Base-by-base conservation (phyloP, 2,797 vertebrate genomes). In the Hyperoplus lanceolatus region DNA sequence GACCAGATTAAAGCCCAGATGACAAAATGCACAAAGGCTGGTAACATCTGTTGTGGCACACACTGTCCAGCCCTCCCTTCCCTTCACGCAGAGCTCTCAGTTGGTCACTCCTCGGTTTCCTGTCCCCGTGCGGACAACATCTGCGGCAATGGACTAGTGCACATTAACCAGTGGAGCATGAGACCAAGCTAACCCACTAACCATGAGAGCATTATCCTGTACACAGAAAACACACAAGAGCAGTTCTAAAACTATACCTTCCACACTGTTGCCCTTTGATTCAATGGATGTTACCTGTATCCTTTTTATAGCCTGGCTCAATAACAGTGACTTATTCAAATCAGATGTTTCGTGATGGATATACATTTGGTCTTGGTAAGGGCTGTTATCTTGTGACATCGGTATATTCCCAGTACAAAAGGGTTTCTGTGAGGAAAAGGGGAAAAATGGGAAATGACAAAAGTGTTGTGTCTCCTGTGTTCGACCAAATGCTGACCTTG, bases 1-100 rank as follows among this genome's bases (percentile, higher is more conserved):
- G 93, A 94, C 92, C 94, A 94, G 94, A 94, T 95, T 94, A 95
- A 91, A 87, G 79, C 84, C 90, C 91, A 88, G 89, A 95, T 90
- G 93, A 93, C 92, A 86, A 93, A 29, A 87, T 21, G 73, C 84
- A 90, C 87, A 90, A 88, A 92, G 86, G 88, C 87, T 91, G 91
- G 76, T 88, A 95, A 94, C 94, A 95, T 94, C 94, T 95, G 94
- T 90, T 94, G 90, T 79, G 86, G 83, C 84, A 89, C 88, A 87
- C 84, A 53, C 89, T 86, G 90, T 93, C 87, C 91, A 74, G 86
- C 87, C 88, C 81, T 87, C 67, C 73, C 73, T 29, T 29, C 29
- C 29, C 29, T 29, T 45, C 70, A 46, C 4, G 71, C 75, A 73
- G 85, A 86, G 90, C 90, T 84, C 84, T 69, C 29, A 29, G 79